Evolutionary conservation across 2,888 invertebrate genomes (phyloP).

Genomic region (Mesochorus sp.): DNA sequence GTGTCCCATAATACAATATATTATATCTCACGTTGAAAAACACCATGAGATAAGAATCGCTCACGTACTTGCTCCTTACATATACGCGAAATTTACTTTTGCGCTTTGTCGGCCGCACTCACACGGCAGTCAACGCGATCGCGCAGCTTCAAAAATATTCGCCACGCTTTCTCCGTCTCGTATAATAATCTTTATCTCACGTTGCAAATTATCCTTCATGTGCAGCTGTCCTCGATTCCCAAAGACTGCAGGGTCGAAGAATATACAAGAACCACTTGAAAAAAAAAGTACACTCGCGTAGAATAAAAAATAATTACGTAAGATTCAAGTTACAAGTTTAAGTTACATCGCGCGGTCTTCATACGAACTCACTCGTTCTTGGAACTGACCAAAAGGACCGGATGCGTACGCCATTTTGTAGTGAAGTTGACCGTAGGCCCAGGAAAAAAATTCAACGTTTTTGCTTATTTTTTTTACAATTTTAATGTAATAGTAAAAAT

Average conservation of each 20-base stretch:
- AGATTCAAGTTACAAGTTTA: no score
- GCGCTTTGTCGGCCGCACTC: constrained; percentile 52
- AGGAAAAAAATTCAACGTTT: no score
- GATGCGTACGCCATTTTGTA: no score
- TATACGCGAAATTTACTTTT: constrained; percentile 1
- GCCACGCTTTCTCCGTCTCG: constrained; percentile 1
- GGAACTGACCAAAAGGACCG: no score
- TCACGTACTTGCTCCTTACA: not conserved
- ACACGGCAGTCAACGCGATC: not conserved
- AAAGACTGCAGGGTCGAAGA: not conserved
- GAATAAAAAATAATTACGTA: not conserved
- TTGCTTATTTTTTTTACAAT: no score
- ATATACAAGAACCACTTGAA: not conserved
- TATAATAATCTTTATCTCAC: constrained; percentile 41
- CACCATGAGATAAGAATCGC: constrained; percentile 31
- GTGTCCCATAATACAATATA: constrained; percentile 15
- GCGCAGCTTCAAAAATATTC: constrained; percentile 35
- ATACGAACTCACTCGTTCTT: no score
- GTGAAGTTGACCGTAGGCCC: no score
- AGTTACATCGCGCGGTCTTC: no score
- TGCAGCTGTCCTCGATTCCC: constrained; percentile 29
- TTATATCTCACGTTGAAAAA: constrained; percentile 4
- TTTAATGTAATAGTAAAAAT: no score
- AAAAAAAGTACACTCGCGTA: not conserved
- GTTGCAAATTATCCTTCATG: constrained; percentile 10